Evolutionary conservation across 2,888 invertebrate genomes (phyloP).

Genomic region (Biston stratarius): DNA sequence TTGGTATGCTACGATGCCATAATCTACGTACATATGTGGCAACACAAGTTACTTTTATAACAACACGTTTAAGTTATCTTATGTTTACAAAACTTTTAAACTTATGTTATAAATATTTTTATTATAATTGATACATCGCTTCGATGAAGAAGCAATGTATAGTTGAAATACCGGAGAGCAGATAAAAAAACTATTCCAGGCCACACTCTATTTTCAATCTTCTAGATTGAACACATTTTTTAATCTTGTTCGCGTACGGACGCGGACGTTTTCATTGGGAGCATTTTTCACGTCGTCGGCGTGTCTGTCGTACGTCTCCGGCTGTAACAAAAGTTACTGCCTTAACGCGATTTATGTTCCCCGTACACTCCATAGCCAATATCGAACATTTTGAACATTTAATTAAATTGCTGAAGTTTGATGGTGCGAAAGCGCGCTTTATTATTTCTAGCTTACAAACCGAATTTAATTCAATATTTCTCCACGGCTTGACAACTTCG

Average conservation of each 20-base stretch:
- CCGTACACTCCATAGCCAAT: constrained; percentile 33
- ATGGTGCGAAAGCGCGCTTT: constrained; percentile 8
- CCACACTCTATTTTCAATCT: constrained; percentile 34
- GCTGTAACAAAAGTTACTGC: constrained; percentile 63
- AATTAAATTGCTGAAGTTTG: constrained; percentile 32
- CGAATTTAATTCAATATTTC: background rate
- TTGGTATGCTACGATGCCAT: too few relatives aligned
- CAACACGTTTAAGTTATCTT: too few relatives aligned
- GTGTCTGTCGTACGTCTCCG: constrained; percentile 63
- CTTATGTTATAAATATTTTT: background rate
- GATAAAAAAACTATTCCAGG: constrained; percentile 19
- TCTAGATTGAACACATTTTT: constrained; percentile 36
- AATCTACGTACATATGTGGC: too few relatives aligned
- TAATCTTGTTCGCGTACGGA: constrained; percentile 36
- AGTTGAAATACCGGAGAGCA: constrained; percentile 2
- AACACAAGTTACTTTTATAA: too few relatives aligned
- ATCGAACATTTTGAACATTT: constrained; percentile 28
- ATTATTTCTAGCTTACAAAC: background rate
- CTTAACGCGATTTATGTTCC: constrained; percentile 44
- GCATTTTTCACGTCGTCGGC: constrained; percentile 64
- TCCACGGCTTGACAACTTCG: too few relatives aligned
- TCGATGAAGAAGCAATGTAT: background rate
- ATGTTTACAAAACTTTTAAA: too few relatives aligned
- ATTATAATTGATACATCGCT: background rate
- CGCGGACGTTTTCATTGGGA: constrained; percentile 54